phyloP scores from a whole-genome alignment of 2,797 vertebrate genomes.

The Danio jaintianensis region DNA sequence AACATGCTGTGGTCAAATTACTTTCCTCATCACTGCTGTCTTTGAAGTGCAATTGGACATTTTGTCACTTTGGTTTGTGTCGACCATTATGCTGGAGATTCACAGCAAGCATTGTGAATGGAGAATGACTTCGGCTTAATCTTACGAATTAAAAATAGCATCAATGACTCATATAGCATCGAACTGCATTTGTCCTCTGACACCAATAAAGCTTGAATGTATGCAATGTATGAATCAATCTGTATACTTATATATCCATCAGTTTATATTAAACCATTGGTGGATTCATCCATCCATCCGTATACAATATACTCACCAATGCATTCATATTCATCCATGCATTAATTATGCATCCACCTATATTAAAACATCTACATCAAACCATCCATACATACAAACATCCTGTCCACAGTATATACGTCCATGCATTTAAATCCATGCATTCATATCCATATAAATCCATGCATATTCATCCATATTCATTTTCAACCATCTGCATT shows the following conservation, averaged over 20 bases:
- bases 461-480: background rate
- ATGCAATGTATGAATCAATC: background rate
- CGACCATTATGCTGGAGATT: constrained; percentile 41
- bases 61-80: constrained; percentile 52
- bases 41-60: constrained; percentile 53
- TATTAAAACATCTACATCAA: too few relatives aligned
- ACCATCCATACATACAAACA: too few relatives aligned
- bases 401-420: too few relatives aligned
- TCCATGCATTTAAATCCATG: background rate
- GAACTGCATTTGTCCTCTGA: background rate
- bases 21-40: constrained; percentile 46
- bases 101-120: constrained; percentile 3
- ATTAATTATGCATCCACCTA: too few relatives aligned
- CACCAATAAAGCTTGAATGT: background rate
- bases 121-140: constrained; percentile 24
- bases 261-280: too few relatives aligned
- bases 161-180: background rate
- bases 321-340: background rate
- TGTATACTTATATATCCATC: background rate
- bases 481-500: too few relatives aligned
- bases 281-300: too few relatives aligned
- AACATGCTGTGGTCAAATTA: constrained; percentile 57
- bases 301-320: background rate
- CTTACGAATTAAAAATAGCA: constrained; percentile 7
- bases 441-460: background rate